Percentiles rank a stretch among this genome's conserved stretches.
phyloP scores from a whole-genome alignment of 2,797 vertebrate species.

The Nannoperca australis region DNA sequence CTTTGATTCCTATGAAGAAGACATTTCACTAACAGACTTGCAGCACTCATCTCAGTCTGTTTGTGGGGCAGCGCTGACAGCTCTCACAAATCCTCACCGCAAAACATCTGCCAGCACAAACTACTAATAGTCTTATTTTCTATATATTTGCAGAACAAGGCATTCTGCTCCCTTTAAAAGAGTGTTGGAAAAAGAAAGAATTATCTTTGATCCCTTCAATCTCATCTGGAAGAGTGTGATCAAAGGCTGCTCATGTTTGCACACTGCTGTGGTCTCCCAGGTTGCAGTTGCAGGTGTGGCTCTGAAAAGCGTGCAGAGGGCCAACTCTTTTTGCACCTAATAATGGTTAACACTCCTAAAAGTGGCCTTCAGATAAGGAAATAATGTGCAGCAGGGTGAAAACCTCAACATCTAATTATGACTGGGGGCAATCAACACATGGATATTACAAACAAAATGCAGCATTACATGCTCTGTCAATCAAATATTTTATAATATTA shows the following conservation, averaged over 20 bases:
- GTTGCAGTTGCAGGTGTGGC: slow-evolving; percentile 56
- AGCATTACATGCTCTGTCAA: slow-evolving; percentile 8
- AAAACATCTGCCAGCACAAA: slow-evolving; percentile 43
- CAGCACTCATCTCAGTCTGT: slow-evolving; percentile 56
- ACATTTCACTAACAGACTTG: slow-evolving; percentile 65
- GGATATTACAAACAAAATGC: slow-evolving; percentile 18
- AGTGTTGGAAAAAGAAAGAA: slow-evolving; percentile 16
- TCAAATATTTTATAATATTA: slow-evolving; percentile 8
- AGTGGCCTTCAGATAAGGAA: slow-evolving; percentile 20
- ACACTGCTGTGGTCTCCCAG: slow-evolving; percentile 40
- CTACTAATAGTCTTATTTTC: slow-evolving; percentile 57
- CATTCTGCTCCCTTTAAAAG: slow-evolving; percentile 24
- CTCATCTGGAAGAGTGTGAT: slow-evolving; percentile 51
- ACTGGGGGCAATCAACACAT: slow-evolving; percentile 5
- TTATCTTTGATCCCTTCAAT: slow-evolving; percentile 65
- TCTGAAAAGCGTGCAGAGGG: slow-evolving; percentile 38
- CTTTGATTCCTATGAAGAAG: slow-evolving; percentile 71
- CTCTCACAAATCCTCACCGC: slow-evolving; percentile 43
- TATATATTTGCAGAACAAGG: slow-evolving; percentile 33
- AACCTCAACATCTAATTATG: slow-evolving; percentile 6
- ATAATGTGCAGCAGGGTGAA: slow-evolving; percentile 22
- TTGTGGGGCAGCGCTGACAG: slow-evolving; percentile 54
- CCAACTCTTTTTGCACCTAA: slow-evolving; percentile 16
- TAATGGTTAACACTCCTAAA: slow-evolving; percentile 32
- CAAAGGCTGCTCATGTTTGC: slow-evolving; percentile 64